Evolutionary conservation across 2,797 vertebrate species (phyloP).

Genomic region (Silurus lanzhouensis): DNA sequence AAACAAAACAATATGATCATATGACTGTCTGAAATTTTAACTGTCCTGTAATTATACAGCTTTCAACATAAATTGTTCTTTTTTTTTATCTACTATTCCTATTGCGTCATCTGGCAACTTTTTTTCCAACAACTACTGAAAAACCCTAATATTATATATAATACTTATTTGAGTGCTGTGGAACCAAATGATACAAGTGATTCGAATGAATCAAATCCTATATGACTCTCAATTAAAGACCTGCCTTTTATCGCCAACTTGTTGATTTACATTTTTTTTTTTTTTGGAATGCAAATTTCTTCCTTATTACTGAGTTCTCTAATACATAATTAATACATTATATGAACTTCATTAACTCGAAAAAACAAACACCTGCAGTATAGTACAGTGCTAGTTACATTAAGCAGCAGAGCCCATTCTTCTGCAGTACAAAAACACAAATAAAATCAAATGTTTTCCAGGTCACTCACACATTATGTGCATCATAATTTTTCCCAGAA

Average conservation of each 20-base stretch:
- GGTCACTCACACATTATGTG: constrained; percentile 8
- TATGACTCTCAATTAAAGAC: neutral
- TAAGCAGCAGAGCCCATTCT: neutral
- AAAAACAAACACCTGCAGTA: neutral
- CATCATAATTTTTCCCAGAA: neutral
- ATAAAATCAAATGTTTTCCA: neutral
- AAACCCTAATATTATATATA: too few species aligned
- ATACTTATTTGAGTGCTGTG: too few species aligned
- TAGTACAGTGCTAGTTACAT: neutral
- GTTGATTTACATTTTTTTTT: neutral
- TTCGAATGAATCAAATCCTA: constrained; percentile 5
- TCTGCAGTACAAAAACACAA: neutral
- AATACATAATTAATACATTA: neutral
- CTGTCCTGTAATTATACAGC: neutral
- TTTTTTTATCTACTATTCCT: neutral
- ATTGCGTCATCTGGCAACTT: too few species aligned
- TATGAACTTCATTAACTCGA: neutral
- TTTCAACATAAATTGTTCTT: neutral
- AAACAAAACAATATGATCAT: neutral
- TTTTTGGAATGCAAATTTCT: neutral
- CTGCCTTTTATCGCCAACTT: neutral
- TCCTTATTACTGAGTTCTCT: neutral
- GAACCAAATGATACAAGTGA: neutral
- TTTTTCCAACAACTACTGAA: too few species aligned
- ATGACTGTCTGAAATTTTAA: neutral